Evolutionary conservation across 2,797 vertebrate genomes (phyloP), one percentile per base, ranked within the genome.

Genomic region (Nannoperca obscura): DNA sequence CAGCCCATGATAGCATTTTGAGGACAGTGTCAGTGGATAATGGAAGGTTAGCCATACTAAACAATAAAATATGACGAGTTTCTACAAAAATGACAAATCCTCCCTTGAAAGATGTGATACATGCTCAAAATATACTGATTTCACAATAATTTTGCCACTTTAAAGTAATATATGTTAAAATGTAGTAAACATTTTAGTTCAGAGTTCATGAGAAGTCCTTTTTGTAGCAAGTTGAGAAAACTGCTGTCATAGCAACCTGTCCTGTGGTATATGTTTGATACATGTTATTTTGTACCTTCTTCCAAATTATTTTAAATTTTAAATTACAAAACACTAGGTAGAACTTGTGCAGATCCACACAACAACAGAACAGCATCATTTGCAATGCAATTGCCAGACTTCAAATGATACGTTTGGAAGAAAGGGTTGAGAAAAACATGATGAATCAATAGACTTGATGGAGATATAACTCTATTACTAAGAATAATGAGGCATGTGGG

Each of bases 1-100:
- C 76, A 86, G 80, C 54, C 24, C 60, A 78, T 90, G 85, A 90
- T 81, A 78, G 80, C 69, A 74, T 85, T 87, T 85, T 80, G 85
- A 84, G 81, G 80, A 70, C 74, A 61, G 64, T 66, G 81, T 77
- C 65, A 81, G 74, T 50, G 32, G 71, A 78, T 79, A 84, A 87
- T 82, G 57, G 80, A 75, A 59, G 81, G 84, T 87, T 86, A 81
- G 80, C 2, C 27, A 74, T 38, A 63, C 62, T 62, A 66, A 82
- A 90, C 85, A 88, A 83, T 38, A 72, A 27, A 22, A 87, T n/a
- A 76, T 71, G 59, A 85, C 15, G 5, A 65, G 42, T 20, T 65
- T 66, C 72, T 47, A 57, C 10, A 67, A 57, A 74, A 38, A 44
- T 24, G 14, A 27, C 13, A 70, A 69, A 77, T 55, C 10, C 34